A percentile compares a stretch with the other conserved stretches of the same genome.
Conservation (phyloP, 2,888 invertebrate species). For the Mycalesis mineus region DNA sequence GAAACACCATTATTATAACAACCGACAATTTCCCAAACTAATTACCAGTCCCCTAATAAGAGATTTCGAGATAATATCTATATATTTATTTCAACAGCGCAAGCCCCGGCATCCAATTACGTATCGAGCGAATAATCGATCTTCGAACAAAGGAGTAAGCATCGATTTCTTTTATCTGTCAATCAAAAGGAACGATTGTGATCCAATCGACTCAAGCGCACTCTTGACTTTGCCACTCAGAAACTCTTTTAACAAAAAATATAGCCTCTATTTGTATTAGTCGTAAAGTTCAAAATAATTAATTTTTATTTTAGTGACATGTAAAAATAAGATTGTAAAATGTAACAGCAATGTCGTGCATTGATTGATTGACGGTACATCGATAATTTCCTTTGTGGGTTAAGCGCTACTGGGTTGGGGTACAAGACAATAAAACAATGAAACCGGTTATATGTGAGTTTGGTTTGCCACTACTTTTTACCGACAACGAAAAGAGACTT, state of each 20-base stretch:
- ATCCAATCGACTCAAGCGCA: constrained; percentile 40
- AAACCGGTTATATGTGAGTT: constrained; percentile 11
- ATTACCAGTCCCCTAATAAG: constrained; percentile 16
- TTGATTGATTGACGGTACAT: constrained; percentile 60
- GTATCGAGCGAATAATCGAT: constrained; percentile 55
- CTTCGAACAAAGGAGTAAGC: constrained; percentile 54
- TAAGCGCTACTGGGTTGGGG: constrained; percentile 48
- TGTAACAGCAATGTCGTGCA: constrained; percentile 31
- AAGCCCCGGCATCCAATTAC: constrained; percentile 53
- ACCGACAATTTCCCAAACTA: constrained; percentile 18
- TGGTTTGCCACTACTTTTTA: not conserved
- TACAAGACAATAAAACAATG: constrained; percentile 10
- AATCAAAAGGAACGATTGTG: constrained; percentile 65
- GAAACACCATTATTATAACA: not conserved
- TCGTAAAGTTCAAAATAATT: constrained; percentile 21
- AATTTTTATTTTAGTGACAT: constrained; percentile 35
- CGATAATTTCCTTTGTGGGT: constrained; percentile 56
- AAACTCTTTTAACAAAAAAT: not conserved
- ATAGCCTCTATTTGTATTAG: not conserved
- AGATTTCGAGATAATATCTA: constrained; percentile 28
- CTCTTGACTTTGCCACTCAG: constrained; percentile 7
- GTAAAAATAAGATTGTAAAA: constrained; percentile 28
- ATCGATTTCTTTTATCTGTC: constrained; percentile 67
- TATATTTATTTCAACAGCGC: constrained; percentile 36
- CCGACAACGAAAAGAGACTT: too few relatives aligned